phyloP scores from a whole-genome alignment of 35 echinoderm and acorn worm genomes.

The Amphiura filiformis region DNA sequence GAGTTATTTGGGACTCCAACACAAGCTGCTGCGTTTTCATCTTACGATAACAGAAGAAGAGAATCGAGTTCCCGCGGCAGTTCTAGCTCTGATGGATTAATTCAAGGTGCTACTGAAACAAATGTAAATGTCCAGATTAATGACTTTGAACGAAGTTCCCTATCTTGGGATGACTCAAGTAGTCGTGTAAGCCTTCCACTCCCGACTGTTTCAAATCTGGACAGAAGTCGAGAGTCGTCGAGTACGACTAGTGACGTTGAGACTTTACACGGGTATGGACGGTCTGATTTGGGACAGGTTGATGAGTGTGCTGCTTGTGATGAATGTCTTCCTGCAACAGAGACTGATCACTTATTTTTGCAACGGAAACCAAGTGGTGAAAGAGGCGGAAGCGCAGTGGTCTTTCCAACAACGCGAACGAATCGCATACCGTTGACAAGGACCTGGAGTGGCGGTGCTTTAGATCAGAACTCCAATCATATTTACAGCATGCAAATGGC shows the following conservation, averaged over 20 bases:
- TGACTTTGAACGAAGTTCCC: not conserved
- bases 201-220: not conserved
- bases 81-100: not conserved
- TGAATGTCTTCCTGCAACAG: too few relatives aligned
- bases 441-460: too few relatives aligned
- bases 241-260: not conserved
- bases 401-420: too few relatives aligned
- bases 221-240: not conserved
- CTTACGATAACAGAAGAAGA: not conserved
- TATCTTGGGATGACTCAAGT: not conserved
- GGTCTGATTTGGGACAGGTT: too few relatives aligned
- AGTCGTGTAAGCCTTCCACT: not conserved
- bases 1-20: not conserved
- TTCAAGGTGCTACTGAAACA: not conserved
- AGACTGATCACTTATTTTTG: too few relatives aligned
- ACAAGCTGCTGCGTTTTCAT: not conserved
- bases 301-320: too few relatives aligned
- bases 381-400: too few relatives aligned
- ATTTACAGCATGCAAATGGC: too few relatives aligned
- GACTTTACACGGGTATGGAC: too few relatives aligned
- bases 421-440: too few relatives aligned
- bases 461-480: too few relatives aligned
- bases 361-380: too few relatives aligned
- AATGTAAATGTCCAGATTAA: not conserved
- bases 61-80: not conserved